Percentiles rank a stretch among this genome's conserved stretches.
These are phyloP conservation scores for Scaptomyza flava DNA, from an alignment of 2,888 invertebrate species.

Conservation along the genomic window DNA sequence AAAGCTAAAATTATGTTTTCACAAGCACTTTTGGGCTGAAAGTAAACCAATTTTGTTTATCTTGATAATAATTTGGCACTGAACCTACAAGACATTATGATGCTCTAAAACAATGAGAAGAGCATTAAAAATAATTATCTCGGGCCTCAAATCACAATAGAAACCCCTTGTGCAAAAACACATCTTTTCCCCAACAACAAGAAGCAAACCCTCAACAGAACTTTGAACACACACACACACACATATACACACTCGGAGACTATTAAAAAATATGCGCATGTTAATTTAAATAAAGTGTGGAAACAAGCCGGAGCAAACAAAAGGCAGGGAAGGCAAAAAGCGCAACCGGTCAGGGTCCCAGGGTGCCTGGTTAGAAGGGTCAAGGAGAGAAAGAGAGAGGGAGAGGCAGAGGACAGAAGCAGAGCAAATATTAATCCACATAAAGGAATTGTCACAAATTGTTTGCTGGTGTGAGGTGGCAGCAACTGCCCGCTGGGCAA, in stretches of 20 bases:
- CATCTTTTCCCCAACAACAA: constrained; percentile 11
- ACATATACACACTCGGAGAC: constrained; percentile 9
- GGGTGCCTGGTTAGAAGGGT: constrained; percentile 22
- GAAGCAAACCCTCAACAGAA: background rate
- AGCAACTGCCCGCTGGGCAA: constrained; percentile 63
- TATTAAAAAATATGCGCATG: constrained; percentile 73
- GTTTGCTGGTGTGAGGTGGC: constrained; percentile 58
- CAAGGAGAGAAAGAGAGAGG: constrained; percentile 6
- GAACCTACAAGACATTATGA: constrained; percentile 41
- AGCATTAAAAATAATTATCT: constrained; percentile 67
- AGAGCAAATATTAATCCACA: constrained; percentile 79
- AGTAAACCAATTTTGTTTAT: constrained; percentile 40
- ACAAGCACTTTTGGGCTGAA: constrained; percentile 9
- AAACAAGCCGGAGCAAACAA: constrained; percentile 55
- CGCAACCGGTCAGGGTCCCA: constrained; percentile 66
- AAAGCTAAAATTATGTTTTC: background rate
- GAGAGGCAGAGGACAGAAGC: constrained; percentile 32
- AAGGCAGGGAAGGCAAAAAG: constrained; percentile 53
- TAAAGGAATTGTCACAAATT: constrained; percentile 81
- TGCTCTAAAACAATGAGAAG: constrained; percentile 67
- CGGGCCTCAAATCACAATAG: constrained; percentile 35
- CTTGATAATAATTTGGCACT: constrained; percentile 46
- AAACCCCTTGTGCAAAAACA: constrained; percentile 24
- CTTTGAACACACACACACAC: constrained; percentile 16
- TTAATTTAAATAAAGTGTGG: constrained; percentile 73